A percentile compares a stretch with the other conserved stretches of the same genome.
phyloP scores from a whole-genome alignment of 2,113 vertebrate species.

The Gopherus flavomarginatus region DNA sequence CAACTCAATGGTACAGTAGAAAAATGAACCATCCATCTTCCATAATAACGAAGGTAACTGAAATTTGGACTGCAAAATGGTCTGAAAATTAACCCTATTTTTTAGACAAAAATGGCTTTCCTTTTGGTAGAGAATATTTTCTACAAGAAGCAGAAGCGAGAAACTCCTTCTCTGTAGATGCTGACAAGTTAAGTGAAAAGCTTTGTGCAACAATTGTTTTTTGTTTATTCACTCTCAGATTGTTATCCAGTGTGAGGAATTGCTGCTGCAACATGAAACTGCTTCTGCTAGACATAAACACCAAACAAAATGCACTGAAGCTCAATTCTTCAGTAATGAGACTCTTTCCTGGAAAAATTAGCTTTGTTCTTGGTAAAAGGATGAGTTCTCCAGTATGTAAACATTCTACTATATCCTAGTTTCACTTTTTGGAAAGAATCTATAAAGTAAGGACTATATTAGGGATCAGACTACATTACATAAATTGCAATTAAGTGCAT shows the following conservation, averaged over 20 bases:
- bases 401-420: neutral
- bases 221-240: conserved; percentile 35
- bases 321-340: conserved; percentile 21
- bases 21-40: conserved; percentile 19
- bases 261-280: conserved; percentile 11
- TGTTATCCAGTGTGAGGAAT: conserved; percentile 19
- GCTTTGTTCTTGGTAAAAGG: conserved; percentile 24
- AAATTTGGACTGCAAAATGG: neutral
- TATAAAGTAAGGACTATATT: conserved; percentile 22
- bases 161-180: conserved; percentile 5
- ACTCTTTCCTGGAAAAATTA: neutral
- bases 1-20: neutral
- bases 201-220: conserved; percentile 40
- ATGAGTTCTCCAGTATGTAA: conserved; percentile 20
- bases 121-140: neutral
- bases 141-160: conserved; percentile 9
- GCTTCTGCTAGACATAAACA: neutral
- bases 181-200: conserved; percentile 53
- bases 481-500: conserved; percentile 23
- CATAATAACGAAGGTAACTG: conserved; percentile 47
- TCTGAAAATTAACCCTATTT: neutral
- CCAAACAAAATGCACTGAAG: conserved; percentile 21
- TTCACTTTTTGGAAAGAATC: conserved; percentile 27
- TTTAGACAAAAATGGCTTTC: neutral
- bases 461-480: conserved; percentile 20